Base-by-base conservation (phyloP, 2,797 vertebrate genomes). In the Cirrhinus mrigala region DNA sequence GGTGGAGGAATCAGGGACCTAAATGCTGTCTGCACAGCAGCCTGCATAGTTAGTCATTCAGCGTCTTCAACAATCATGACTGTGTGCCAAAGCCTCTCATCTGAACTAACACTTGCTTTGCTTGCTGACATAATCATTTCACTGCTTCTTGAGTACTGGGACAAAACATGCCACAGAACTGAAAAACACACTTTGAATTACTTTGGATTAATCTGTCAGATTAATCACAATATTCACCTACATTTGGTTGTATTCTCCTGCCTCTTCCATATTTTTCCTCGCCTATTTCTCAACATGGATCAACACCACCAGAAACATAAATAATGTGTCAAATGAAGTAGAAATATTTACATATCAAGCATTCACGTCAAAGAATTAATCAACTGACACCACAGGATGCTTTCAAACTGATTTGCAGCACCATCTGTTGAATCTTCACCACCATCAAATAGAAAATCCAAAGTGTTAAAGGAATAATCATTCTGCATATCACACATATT, bases 391-490 rank as follows among this genome's bases (percentile, higher is more conserved):
- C 33, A 71, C 66, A 14, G 44, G n/a, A 70, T 71, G 52, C 64
- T 56, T 79, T 62, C 56, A 79, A 79, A 46, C 74, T 66, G 60
- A 79, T 50, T 69, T 27, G 9, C 33, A 82, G 48, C 66, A 40
- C 66, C 80, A 82, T 82, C 66, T 82, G 80, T 82, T 70, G 66
- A 82, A 44, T 82, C 37, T 70, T 18, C 66, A 54, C 66, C 48
- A 54, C 66, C 52, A 27, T 81, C 66, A 54, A 33, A 75, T 33
- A 24, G 24, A 75, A 52, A 75, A 75, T 52, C 16, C 52, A 75
- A 44, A 0, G 33, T 46, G 56, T 62, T 78, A 52, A 80, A 52
- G 24, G 7, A 52, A 79, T 22, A 50, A 66, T 64, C 60, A 79
- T 50, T 64, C 10, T 46, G 24, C 16, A 80, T 54, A 50, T 52